Percentiles rank a stretch among this genome's conserved stretches.
Evolutionary conservation across 30 jellyfish, hydroid and myxozoan species (phyloP).

Genomic region (Rhopilema esculentum): DNA sequence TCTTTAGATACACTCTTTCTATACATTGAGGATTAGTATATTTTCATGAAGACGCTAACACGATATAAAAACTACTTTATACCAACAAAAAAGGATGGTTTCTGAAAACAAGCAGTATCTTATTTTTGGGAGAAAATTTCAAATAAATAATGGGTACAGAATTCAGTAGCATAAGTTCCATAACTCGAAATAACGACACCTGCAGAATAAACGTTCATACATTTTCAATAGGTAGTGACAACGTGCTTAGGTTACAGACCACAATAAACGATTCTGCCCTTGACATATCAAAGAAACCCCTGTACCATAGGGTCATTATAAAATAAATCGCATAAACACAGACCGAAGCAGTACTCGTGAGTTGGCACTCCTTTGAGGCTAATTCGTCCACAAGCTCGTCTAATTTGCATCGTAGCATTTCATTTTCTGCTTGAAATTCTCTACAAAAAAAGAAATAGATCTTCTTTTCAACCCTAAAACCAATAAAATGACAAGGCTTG

Average conservation of each 20-base stretch:
- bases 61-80: background rate
- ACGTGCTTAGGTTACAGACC: too few species aligned
- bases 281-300: too few species aligned
- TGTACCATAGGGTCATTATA: too few species aligned
- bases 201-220: too few species aligned
- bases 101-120: too few species aligned
- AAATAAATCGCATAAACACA: background rate
- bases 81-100: background rate
- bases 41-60: too few species aligned
- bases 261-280: too few species aligned
- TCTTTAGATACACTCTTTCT: background rate
- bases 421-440: slow-evolving; percentile 27
- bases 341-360: slow-evolving; percentile 1
- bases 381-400: slow-evolving; percentile 39
- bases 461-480: background rate
- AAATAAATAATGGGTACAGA: too few species aligned
- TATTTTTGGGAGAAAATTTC: too few species aligned
- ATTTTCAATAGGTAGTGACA: too few species aligned
- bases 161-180: too few species aligned
- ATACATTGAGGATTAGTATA: background rate
- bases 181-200: too few species aligned
- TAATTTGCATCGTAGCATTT: slow-evolving; percentile 35
- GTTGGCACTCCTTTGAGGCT: slow-evolving; percentile 19
- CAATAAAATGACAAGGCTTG: background rate
- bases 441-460: slow-evolving; percentile 2